phyloP scores from a whole-genome alignment of 2,888 invertebrate species.

The Pyrgus malvae region DNA sequence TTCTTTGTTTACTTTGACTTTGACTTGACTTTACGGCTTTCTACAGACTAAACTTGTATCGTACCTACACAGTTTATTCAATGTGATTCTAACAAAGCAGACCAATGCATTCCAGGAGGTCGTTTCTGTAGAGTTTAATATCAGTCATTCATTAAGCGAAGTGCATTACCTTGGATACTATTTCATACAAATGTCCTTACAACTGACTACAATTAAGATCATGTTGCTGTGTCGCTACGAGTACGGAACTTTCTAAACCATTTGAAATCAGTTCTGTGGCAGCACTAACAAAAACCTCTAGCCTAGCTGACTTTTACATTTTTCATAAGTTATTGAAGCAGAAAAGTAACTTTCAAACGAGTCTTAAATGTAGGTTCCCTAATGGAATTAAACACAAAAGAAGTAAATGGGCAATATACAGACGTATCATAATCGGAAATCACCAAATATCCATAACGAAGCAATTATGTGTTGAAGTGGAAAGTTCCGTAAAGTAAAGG shows the following conservation, averaged over 20 bases:
- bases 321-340: slow-evolving; percentile 20
- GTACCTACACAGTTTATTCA: too few relatives aligned
- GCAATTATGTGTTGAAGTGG: slow-evolving; percentile 7
- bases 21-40: too few relatives aligned
- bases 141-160: slow-evolving; percentile 61
- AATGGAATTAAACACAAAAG: background rate
- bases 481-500: too few relatives aligned
- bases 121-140: slow-evolving; percentile 51
- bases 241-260: slow-evolving; percentile 51
- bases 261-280: slow-evolving; percentile 37
- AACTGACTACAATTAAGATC: slow-evolving; percentile 39
- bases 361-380: slow-evolving; percentile 2
- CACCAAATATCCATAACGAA: background rate
- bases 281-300: slow-evolving; percentile 22
- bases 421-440: too few relatives aligned
- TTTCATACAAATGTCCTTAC: slow-evolving; percentile 66
- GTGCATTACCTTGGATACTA: slow-evolving; percentile 62
- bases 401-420: too few relatives aligned
- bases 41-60: background rate
- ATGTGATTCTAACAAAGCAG: slow-evolving; percentile 31
- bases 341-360: slow-evolving; percentile 21
- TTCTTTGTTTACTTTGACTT: too few relatives aligned
- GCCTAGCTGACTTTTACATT: slow-evolving; percentile 19
- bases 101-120: slow-evolving; percentile 49
- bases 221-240: slow-evolving; percentile 30